Evolutionary conservation across 2,888 invertebrate species (phyloP).

Genomic region (Arge pagana): DNA sequence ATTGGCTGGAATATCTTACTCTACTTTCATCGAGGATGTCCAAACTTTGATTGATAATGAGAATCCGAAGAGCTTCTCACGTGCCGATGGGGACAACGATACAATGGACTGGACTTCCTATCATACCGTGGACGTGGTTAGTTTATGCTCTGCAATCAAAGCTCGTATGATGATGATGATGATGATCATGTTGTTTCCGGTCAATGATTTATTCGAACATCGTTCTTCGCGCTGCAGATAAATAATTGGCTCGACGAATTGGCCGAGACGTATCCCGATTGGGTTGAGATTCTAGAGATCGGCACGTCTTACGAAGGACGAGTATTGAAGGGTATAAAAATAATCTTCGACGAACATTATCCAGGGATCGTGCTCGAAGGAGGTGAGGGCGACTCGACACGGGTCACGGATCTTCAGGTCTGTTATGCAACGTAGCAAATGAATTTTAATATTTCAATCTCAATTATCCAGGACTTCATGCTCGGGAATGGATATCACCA

Average conservation of each 20-base stretch:
- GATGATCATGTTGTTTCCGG: no score
- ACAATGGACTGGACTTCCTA: conserved; percentile 15
- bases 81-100: not conserved
- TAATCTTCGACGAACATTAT: conserved; percentile 54
- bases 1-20: conserved; percentile 11
- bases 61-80: not conserved
- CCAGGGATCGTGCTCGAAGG: conserved; percentile 64
- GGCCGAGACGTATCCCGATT: conserved; percentile 55
- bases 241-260: conserved; percentile 62
- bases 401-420: no score
- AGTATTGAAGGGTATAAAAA: conserved; percentile 63
- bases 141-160: no score
- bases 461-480: conserved; percentile 65
- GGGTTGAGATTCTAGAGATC: conserved; percentile 55
- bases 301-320: conserved; percentile 63
- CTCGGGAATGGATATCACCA: conserved; percentile 73
- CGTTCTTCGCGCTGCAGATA: conserved; percentile 53
- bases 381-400: conserved; percentile 45
- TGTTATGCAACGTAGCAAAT: no score
- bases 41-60: conserved; percentile 15
- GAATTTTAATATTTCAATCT: no score
- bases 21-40: conserved; percentile 20
- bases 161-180: no score
- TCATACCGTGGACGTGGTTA: conserved; percentile 11
- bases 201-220: conserved; percentile 22